Percentiles rank a stretch among this genome's conserved stretches.
Conservation (phyloP, 2,113 vertebrate genomes). For the Zapus hudsonius region DNA sequence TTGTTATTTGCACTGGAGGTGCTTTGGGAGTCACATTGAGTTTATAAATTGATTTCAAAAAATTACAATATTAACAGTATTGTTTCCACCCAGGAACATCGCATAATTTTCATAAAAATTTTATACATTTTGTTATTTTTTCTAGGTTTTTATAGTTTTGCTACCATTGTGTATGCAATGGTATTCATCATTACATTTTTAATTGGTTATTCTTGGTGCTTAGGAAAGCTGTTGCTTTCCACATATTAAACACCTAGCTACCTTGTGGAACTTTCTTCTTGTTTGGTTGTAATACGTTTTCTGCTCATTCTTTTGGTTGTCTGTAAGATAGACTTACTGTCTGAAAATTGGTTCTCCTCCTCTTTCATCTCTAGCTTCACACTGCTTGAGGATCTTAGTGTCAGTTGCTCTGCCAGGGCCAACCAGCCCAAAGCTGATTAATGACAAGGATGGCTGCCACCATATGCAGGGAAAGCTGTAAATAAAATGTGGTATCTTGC, state of each 20-base stretch:
- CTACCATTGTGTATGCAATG: background rate
- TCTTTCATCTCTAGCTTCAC: background rate
- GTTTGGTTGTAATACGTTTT: background rate
- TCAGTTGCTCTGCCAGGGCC: background rate
- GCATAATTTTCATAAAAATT: background rate
- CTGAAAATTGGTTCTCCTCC: background rate
- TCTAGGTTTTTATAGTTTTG: background rate
- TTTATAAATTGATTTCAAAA: background rate
- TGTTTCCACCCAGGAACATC: background rate
- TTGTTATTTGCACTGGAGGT: background rate
- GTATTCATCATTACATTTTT: background rate
- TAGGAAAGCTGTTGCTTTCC: background rate
- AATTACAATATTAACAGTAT: conserved; percentile 27
- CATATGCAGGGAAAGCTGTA: background rate
- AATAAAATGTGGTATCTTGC: background rate
- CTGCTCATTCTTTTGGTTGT: background rate
- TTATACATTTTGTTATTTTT: background rate
- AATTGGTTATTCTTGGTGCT: background rate
- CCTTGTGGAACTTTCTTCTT: background rate
- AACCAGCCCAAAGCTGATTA: no score
- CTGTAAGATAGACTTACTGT: background rate
- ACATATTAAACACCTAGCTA: background rate
- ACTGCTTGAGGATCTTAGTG: background rate
- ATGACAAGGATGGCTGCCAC: accelerated
- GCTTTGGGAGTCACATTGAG: background rate